Conservation (phyloP, 2,113 vertebrate species). For the Talpa occidentalis region DNA sequence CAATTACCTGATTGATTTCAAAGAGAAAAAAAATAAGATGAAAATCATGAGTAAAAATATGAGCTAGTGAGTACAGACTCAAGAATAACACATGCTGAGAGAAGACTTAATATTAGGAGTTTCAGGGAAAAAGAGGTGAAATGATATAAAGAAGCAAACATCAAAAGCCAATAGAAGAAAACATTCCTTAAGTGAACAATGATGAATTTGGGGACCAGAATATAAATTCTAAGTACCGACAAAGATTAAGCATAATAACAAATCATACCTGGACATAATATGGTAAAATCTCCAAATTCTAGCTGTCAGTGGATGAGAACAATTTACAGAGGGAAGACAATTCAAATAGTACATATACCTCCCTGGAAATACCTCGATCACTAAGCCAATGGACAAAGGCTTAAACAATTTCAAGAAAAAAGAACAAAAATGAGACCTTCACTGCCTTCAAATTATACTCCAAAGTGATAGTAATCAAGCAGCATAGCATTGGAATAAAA, state of each 20-base stretch:
- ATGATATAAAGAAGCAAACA: not conserved
- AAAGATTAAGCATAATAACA: not conserved
- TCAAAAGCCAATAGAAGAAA: slow-evolving; percentile 38
- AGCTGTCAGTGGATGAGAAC: not conserved
- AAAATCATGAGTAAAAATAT: not conserved
- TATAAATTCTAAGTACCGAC: not conserved
- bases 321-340: not conserved
- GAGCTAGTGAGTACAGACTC: not conserved
- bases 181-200: not conserved
- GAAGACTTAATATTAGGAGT: not conserved
- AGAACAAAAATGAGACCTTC: no score
- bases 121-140: not conserved
- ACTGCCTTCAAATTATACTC: no score
- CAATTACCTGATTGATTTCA: not conserved
- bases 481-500: no score
- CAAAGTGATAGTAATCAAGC: no score
- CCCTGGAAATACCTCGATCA: not conserved
- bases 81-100: not conserved
- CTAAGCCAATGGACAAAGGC: no score
- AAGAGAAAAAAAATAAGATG: not conserved
- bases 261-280: not conserved
- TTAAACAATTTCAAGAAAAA: no score
- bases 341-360: not conserved
- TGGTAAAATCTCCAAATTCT: not conserved
- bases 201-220: not conserved